These are phyloP conservation scores for Cheilinus undulatus DNA, from an alignment of 2,113 vertebrate species.

Conservation along the genomic window DNA sequence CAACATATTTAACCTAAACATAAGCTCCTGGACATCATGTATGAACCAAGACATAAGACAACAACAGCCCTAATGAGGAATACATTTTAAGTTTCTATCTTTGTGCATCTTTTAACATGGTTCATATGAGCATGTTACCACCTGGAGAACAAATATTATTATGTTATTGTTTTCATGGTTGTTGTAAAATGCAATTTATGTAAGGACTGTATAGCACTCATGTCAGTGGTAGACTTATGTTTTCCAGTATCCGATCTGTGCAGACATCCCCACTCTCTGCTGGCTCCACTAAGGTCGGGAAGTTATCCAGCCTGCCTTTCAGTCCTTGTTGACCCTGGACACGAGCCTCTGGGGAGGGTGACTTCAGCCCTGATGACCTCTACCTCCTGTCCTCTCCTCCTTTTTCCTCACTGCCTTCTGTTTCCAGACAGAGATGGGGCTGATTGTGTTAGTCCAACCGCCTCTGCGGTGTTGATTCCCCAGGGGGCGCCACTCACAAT, in stretches of 20 bases:
- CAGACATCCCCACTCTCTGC: constrained; percentile 22
- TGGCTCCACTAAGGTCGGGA: constrained; percentile 20
- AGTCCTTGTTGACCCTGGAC: constrained; percentile 32
- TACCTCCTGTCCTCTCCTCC: constrained; percentile 32
- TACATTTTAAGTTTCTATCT: too few relatives aligned
- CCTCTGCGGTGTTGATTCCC: constrained; percentile 38
- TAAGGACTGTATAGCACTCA: too few relatives aligned
- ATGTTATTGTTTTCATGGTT: too few relatives aligned
- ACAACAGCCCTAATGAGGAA: too few relatives aligned
- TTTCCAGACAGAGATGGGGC: constrained; percentile 58
- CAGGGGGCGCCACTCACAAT: constrained; percentile 54
- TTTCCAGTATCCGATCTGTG: neutral
- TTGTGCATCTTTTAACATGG: too few relatives aligned
- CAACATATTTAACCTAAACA: too few relatives aligned
- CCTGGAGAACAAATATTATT: too few relatives aligned
- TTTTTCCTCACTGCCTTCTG: constrained; percentile 41
- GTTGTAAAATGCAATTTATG: too few relatives aligned
- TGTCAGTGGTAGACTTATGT: neutral
- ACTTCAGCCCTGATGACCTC: constrained; percentile 67
- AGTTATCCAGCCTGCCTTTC: constrained; percentile 25
- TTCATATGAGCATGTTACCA: too few relatives aligned
- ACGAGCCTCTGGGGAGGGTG: constrained; percentile 48
- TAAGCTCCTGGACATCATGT: too few relatives aligned
- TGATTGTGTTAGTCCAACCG: constrained; percentile 70
- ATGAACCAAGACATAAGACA: too few relatives aligned